phyloP scores from a whole-genome alignment of 2,888 invertebrate species.

The Caenorhabditis parvicauda region DNA sequence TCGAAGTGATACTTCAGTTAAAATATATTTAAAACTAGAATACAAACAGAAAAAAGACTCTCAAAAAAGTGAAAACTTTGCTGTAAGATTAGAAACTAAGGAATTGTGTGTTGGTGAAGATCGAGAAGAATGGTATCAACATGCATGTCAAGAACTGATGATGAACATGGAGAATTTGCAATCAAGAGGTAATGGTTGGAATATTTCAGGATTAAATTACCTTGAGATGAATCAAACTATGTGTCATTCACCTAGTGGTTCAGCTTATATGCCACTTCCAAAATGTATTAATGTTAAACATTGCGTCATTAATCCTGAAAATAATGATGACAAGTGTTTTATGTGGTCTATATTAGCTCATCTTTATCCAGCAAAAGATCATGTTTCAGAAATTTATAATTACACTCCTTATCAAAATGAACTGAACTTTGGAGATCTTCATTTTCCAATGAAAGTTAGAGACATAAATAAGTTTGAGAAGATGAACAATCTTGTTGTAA shows the following conservation, averaged over 20 bases:
- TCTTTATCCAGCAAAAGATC: slow-evolving; percentile 15
- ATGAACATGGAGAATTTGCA: slow-evolving; percentile 16
- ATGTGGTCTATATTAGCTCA: slow-evolving; percentile 30
- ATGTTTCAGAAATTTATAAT: slow-evolving; percentile 26
- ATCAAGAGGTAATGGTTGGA: slow-evolving; percentile 21
- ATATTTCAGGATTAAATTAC: slow-evolving; percentile 7
- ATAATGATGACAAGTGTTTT: slow-evolving; percentile 29
- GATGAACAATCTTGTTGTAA: slow-evolving; percentile 25
- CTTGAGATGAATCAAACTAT: slow-evolving; percentile 19
- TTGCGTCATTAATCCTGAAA: slow-evolving; percentile 21
- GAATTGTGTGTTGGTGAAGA: slow-evolving; percentile 15
- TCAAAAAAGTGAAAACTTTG: slow-evolving; percentile 6
- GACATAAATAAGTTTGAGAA: slow-evolving; percentile 39
- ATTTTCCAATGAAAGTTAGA: slow-evolving; percentile 25
- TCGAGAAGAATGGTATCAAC: slow-evolving; percentile 16
- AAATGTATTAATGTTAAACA: slow-evolving; percentile 21
- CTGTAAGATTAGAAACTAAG: slow-evolving; percentile 7
- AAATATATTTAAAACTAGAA: slow-evolving; percentile 18
- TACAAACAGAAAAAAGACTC: slow-evolving; percentile 14
- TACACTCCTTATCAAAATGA: slow-evolving; percentile 20
- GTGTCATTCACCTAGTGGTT: slow-evolving; percentile 8
- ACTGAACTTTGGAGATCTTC: slow-evolving; percentile 27
- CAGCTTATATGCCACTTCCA: slow-evolving; percentile 18
- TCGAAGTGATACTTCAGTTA: slow-evolving; percentile 11
- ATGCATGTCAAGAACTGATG: slow-evolving; percentile 12